Evolutionary conservation across 2,797 vertebrate genomes (phyloP).

Genomic region (Semaprochilodus insignis): DNA sequence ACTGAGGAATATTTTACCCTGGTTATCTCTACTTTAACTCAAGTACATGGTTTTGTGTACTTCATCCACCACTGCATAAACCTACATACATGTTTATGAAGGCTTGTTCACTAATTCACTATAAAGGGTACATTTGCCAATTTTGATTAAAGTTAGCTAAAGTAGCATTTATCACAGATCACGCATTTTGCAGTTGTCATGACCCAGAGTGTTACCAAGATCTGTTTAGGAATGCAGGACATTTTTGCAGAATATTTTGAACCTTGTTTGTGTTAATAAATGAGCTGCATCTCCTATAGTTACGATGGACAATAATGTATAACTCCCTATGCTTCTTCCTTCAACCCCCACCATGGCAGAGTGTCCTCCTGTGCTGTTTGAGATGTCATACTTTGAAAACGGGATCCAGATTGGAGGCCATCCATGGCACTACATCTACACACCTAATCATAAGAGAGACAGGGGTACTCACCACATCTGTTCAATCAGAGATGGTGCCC

Average conservation of each 20-base stretch:
- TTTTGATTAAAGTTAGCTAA: no score
- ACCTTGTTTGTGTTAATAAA: neutral
- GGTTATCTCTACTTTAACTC: no score
- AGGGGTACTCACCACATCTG: slow-evolving; percentile 92
- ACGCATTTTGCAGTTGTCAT: no score
- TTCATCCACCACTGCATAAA: no score
- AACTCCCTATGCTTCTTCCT: slow-evolving; percentile 6
- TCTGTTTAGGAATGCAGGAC: neutral
- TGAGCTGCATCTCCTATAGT: neutral
- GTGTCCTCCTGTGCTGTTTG: slow-evolving; percentile 88
- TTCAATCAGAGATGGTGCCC: slow-evolving; percentile 85
- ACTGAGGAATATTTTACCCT: no score
- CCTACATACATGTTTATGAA: no score
- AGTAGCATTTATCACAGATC: no score
- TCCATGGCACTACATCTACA: slow-evolving; percentile 97
- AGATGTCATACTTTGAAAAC: slow-evolving; percentile 88
- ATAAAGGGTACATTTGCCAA: no score
- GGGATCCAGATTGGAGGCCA: slow-evolving; percentile 93
- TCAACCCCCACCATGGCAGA: slow-evolving; percentile 71
- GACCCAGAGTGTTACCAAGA: no score
- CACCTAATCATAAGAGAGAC: slow-evolving; percentile 89
- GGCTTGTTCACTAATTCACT: no score
- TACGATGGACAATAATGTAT: neutral
- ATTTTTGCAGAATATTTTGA: neutral
- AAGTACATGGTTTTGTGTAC: no score